These are phyloP conservation scores for Corydoras sp. DNA, from an alignment of 2,113 vertebrate species.

Conservation along the genomic window DNA sequence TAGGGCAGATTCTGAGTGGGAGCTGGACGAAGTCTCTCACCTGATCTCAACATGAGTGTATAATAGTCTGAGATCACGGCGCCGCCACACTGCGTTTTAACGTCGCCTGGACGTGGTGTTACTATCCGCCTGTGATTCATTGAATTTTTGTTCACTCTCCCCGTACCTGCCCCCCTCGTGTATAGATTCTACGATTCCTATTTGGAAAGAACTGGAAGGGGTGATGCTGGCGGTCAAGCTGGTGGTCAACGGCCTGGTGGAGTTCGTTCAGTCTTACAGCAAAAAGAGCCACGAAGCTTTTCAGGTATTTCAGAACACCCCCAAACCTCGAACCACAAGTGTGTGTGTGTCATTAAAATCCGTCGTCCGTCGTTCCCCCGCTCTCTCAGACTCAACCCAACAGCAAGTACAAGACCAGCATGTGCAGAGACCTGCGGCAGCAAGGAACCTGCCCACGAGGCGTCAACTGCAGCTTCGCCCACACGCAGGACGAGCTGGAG, in stretches of 20 bases:
- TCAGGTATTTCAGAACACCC: constrained; percentile 67
- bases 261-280: constrained; percentile 95
- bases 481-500: constrained; percentile 95
- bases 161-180: not conserved
- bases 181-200: constrained; percentile 80
- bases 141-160: not conserved
- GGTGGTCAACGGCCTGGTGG: constrained; percentile 90
- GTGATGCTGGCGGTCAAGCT: constrained; percentile 91
- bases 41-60: constrained; percentile 62
- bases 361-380: too few relatives aligned
- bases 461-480: constrained; percentile 93
- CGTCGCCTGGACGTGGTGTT: too few relatives aligned
- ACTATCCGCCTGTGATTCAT: too few relatives aligned
- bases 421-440: constrained; percentile 92
- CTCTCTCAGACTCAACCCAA: constrained; percentile 81
- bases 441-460: constrained; percentile 91
- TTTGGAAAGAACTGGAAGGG: constrained; percentile 89
- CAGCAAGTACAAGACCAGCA: constrained; percentile 97
- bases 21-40: constrained; percentile 46
- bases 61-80: constrained; percentile 55
- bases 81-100: constrained; percentile 13
- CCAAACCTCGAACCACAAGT: too few relatives aligned
- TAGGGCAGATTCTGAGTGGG: constrained; percentile 58
- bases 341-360: too few relatives aligned
- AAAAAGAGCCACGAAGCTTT: constrained; percentile 90